phyloP scores from a whole-genome alignment of 2,797 vertebrate species.

The Florisuga fusca region DNA sequence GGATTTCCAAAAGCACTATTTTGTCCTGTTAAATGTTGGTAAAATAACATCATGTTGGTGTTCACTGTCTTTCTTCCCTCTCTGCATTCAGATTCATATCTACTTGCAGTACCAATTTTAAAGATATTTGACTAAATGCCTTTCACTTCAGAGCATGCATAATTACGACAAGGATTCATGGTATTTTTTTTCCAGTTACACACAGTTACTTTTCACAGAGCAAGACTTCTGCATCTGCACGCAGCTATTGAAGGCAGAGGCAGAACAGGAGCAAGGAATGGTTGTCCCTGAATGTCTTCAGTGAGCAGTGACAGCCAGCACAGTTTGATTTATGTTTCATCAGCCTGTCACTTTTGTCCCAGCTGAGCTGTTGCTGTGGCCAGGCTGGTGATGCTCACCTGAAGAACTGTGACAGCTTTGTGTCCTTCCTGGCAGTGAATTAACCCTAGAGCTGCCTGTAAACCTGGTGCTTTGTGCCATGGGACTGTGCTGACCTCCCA shows the following conservation, averaged over 20 bases:
- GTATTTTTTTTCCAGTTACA: not conserved
- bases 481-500: not conserved
- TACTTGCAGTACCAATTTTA: not conserved
- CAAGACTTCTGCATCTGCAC: not conserved
- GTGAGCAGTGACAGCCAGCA: not conserved
- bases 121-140: not conserved
- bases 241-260: not conserved
- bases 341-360: not conserved
- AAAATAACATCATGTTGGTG: not conserved
- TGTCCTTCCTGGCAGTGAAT: not conserved
- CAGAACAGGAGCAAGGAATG: not conserved
- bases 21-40: not conserved
- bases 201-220: not conserved
- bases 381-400: not conserved
- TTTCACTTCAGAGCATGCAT: not conserved
- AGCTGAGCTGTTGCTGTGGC: not conserved
- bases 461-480: not conserved
- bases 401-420: not conserved
- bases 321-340: not conserved
- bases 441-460: not conserved
- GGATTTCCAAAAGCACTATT: not conserved
- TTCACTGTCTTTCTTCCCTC: not conserved
- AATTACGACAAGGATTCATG: accelerated
- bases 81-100: not conserved
- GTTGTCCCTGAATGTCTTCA: not conserved